A percentile compares a stretch with the other conserved stretches of the same genome.
These are phyloP conservation scores for Actinostola sp. DNA, from an alignment of 92 coral and sea anemone genomes.

Conservation along the genomic window DNA sequence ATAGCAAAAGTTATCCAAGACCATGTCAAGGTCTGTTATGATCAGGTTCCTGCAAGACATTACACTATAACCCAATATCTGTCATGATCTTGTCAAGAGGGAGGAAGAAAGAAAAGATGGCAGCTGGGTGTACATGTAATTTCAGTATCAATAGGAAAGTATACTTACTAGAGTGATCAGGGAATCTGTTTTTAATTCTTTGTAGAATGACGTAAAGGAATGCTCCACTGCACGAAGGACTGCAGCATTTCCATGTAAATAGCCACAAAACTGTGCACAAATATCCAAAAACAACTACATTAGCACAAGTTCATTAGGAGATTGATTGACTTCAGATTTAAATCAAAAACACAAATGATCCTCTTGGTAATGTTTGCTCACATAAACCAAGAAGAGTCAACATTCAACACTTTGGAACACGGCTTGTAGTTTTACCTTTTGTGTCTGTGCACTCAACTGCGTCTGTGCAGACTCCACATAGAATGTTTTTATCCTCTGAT, in stretches of 20 bases:
- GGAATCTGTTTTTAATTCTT: conserved; percentile 75
- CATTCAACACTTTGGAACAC: too few species aligned
- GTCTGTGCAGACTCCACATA: conserved; percentile 86
- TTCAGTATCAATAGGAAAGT: too few species aligned
- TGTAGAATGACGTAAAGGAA: conserved; percentile 77
- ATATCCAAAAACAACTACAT: too few species aligned
- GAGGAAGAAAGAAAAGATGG: neutral
- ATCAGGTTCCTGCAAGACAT: too few species aligned
- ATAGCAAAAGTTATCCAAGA: too few species aligned
- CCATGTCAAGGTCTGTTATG: too few species aligned
- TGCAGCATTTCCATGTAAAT: conserved; percentile 91
- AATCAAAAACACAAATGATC: too few species aligned
- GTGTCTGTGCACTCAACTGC: conserved; percentile 88
- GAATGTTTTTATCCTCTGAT: conserved; percentile 82
- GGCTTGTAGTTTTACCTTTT: conserved; percentile 64
- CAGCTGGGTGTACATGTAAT: neutral
- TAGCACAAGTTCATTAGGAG: too few species aligned
- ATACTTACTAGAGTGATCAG: conserved; percentile 85
- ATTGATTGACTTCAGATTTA: too few species aligned
- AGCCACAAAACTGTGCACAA: conserved; percentile 73
- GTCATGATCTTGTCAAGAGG: too few species aligned
- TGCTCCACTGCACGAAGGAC: conserved; percentile 82
- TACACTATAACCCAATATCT: neutral
- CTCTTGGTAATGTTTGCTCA: too few species aligned
- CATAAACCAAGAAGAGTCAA: too few species aligned